phyloP scores from a whole-genome alignment of 1,140 invertebrate genomes.

The Drosophila lini region DNA sequence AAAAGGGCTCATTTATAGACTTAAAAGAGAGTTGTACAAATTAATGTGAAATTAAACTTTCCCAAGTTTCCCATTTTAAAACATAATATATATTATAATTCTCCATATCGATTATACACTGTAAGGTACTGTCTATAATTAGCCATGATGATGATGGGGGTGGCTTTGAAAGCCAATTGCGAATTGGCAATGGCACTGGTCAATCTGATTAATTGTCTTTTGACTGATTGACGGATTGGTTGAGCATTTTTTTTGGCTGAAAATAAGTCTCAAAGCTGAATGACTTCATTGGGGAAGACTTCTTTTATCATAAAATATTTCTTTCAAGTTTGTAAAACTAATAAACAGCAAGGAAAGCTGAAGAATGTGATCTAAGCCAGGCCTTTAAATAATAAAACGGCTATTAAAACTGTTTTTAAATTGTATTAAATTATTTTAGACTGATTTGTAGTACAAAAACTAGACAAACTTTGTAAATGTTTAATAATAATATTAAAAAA shows the following conservation, averaged over 20 bases:
- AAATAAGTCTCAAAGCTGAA: neutral
- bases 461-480: neutral
- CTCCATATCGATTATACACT: neutral
- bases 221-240: constrained; percentile 4
- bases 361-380: neutral
- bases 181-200: constrained; percentile 33
- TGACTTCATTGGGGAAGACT: constrained; percentile 10
- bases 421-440: neutral
- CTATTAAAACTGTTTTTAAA: too few relatives aligned
- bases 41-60: neutral
- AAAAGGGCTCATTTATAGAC: neutral
- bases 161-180: constrained; percentile 16
- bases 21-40: neutral
- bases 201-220: constrained; percentile 21
- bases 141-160: constrained; percentile 35
- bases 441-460: neutral
- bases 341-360: neutral
- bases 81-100: neutral
- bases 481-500: neutral
- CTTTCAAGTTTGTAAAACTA: neutral
- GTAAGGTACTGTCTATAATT: constrained; percentile 26
- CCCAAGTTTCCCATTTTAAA: neutral
- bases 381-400: neutral
- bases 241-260: neutral
- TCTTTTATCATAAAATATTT: too few relatives aligned